Conservation (phyloP, 2,888 invertebrate genomes). For the Ennomos fuscantarius region DNA sequence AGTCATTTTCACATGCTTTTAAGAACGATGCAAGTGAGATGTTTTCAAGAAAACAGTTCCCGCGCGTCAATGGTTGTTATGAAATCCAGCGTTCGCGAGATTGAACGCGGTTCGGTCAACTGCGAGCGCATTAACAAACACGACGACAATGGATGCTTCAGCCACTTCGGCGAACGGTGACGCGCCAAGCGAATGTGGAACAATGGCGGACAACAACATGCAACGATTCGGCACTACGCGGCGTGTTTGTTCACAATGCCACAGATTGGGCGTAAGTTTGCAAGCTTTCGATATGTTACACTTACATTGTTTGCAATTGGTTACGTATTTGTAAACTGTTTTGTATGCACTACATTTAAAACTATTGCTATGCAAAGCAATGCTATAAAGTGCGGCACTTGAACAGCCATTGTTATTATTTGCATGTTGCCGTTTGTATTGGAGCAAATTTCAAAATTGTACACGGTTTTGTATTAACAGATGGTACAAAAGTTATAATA, state of each 20-base stretch:
- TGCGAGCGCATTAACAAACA: slow-evolving; percentile 69
- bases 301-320: slow-evolving; percentile 46
- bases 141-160: slow-evolving; percentile 78
- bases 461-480: no score
- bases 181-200: slow-evolving; percentile 74
- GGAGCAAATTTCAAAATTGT: no score
- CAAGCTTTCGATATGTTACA: slow-evolving; percentile 38
- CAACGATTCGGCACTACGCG: slow-evolving; percentile 66
- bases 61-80: slow-evolving; percentile 68
- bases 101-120: slow-evolving; percentile 62
- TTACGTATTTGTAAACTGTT: slow-evolving; percentile 27
- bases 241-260: slow-evolving; percentile 74
- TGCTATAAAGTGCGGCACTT: slow-evolving; percentile 6
- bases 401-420: slow-evolving; percentile 10
- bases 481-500: no score
- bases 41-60: slow-evolving; percentile 48
- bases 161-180: slow-evolving; percentile 78
- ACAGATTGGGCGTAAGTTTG: slow-evolving; percentile 65
- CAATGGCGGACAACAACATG: slow-evolving; percentile 78
- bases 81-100: slow-evolving; percentile 71
- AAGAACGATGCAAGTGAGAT: slow-evolving; percentile 12
- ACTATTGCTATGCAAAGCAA: slow-evolving; percentile 23
- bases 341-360: slow-evolving; percentile 23
- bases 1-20: slow-evolving; percentile 10
- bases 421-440: no score